Base-by-base conservation (phyloP, 2,888 invertebrate species). In the Galeruca laticollis region DNA sequence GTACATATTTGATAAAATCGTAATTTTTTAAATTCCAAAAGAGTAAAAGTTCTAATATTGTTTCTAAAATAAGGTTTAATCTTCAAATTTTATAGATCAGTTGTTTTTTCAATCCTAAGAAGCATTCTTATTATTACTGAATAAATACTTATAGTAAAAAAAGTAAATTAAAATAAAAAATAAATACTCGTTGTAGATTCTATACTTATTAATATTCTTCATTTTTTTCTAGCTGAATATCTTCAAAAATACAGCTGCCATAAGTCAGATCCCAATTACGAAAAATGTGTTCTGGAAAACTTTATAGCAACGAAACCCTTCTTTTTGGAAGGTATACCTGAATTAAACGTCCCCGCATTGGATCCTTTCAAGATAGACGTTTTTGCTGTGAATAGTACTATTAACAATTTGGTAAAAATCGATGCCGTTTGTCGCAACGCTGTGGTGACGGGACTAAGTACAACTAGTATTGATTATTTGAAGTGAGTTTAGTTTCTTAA, bases 311-410 rank as follows among this genome's bases (percentile, higher is more conserved):
- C 92, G 68, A 86, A 88, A 47, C 89, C 90, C 0, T 85, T 88
- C 43, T 83, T 94, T 15, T 84, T 86, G 0, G 78, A 84, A 9
- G 94, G 94, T 2, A 91, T 94, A 60, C 89, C 90, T 0, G 91
- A 91, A 79, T 84, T 94, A 0, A 87, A 88, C 15, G 89, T 94
- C 56, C 94, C 94, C 0, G 86, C 90, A 0, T 86, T 92, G 73
- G 93, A 94, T 72, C 94, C 94, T 0, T 88, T 94, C 73, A 85
- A 83, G 10, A 86, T 94, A 13, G 91, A 93, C 0, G 89, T 90
- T 63, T 86, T 93, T 71, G 89, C 89, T 76, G 88, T 94, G 73
- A 90, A 91, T 81, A 90, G 93, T 77, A 90, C 90, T 0, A 87
- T 90, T 8, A 83, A 81, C 68, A 90, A 92, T 1, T 89, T 92